phyloP scores from a whole-genome alignment of 2,888 invertebrate species.

The Rhingia rostrata region DNA sequence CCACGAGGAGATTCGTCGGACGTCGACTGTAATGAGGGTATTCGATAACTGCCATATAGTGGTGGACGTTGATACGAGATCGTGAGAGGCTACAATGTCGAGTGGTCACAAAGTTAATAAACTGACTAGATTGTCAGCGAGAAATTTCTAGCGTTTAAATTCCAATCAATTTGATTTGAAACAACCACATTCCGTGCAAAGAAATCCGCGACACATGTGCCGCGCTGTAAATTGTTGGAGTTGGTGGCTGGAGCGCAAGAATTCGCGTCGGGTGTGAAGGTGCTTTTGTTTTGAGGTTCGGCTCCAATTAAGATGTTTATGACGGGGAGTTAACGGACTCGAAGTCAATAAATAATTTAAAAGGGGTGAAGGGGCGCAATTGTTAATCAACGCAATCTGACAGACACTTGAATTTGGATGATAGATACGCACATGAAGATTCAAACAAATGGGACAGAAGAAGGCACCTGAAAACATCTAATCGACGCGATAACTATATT shows the following conservation, averaged over 20 bases:
- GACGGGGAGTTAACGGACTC: no score
- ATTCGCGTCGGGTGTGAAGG: slow-evolving; percentile 11
- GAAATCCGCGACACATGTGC: neutral
- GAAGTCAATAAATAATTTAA: no score
- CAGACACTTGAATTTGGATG: no score
- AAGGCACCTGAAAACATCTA: no score
- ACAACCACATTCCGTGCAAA: slow-evolving; percentile 15
- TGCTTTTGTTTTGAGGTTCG: neutral
- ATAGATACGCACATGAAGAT: no score
- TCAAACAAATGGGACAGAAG: no score
- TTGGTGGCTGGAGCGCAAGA: neutral
- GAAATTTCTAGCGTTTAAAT: slow-evolving; percentile 48
- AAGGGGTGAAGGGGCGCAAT: no score
- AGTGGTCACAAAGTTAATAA: slow-evolving; percentile 60
- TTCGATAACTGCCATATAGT: slow-evolving; percentile 29
- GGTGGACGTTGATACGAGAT: slow-evolving; percentile 43
- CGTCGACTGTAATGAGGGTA: slow-evolving; percentile 59
- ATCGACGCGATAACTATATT: no score
- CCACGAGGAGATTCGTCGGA: slow-evolving; percentile 27
- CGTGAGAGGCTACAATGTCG: slow-evolving; percentile 54
- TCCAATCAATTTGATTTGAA: slow-evolving; percentile 57
- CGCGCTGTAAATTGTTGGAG: neutral
- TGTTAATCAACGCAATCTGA: no score
- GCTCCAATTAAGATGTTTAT: neutral
- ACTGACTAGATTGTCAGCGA: slow-evolving; percentile 44